These are phyloP conservation scores for Pithys albifrons DNA, from an alignment of 2,113 vertebrate genomes.

Conservation along the genomic window DNA sequence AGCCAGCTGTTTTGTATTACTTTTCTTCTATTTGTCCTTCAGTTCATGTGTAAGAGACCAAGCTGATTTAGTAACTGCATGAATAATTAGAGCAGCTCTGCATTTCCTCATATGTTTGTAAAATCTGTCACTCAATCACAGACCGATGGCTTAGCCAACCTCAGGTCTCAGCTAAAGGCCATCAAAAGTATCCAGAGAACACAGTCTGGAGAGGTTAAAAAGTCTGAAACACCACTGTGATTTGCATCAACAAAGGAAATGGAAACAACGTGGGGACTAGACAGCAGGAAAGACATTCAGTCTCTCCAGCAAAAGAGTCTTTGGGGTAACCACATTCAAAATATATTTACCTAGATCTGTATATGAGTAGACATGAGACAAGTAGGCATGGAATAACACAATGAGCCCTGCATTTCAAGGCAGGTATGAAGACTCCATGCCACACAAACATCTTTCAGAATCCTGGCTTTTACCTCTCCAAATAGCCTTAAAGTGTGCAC, in stretches of 20 bases:
- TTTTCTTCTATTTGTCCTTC: not conserved
- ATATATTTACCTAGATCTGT: not conserved
- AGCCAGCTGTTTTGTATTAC: not conserved
- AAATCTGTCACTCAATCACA: not conserved
- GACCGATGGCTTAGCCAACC: not conserved
- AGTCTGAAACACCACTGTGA: not conserved
- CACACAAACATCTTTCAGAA: not conserved
- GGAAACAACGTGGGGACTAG: not conserved
- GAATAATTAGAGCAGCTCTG: not conserved
- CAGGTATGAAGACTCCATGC: not conserved
- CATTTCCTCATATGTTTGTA: not conserved
- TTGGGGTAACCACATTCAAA: not conserved
- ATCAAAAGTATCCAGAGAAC: not conserved
- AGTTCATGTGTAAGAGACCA: not conserved
- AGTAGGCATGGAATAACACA: not conserved
- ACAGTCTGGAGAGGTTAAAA: not conserved
- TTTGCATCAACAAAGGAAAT: not conserved
- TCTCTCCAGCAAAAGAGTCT: not conserved
- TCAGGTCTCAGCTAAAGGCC: accelerated
- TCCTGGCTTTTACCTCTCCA: slow-evolving; percentile 6
- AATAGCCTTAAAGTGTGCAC: not conserved
- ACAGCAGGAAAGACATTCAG: not conserved
- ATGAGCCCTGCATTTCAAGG: not conserved
- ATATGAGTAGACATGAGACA: not conserved
- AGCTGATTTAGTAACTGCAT: not conserved